These are phyloP conservation scores for Oscheius sp. DNA, from an alignment of 1,140 invertebrate genomes.

Conservation along the genomic window DNA sequence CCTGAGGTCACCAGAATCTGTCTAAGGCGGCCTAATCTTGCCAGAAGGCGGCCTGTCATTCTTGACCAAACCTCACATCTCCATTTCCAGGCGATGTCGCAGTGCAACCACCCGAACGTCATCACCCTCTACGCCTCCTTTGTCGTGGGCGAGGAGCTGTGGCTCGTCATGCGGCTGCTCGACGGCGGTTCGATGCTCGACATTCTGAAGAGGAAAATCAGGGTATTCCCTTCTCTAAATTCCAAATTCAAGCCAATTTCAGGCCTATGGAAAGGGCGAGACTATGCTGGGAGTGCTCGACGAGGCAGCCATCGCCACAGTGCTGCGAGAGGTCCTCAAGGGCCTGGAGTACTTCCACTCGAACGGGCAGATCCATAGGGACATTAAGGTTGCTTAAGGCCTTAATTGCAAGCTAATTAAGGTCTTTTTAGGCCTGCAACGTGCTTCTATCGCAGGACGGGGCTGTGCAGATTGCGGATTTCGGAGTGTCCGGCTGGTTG, in stretches of 20 bases:
- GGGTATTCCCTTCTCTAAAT: too few relatives aligned
- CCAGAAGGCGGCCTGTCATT: too few relatives aligned
- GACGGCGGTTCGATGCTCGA: slow-evolving; percentile 80
- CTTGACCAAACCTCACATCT: too few relatives aligned
- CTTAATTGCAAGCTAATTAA: background rate
- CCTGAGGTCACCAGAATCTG: too few relatives aligned
- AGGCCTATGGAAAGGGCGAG: slow-evolving; percentile 76
- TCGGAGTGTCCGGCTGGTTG: slow-evolving; percentile 72
- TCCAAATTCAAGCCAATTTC: background rate
- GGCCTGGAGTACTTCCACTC: slow-evolving; percentile 98
- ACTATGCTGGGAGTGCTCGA: slow-evolving; percentile 95
- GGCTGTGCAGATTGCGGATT: slow-evolving; percentile 85
- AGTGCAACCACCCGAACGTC: slow-evolving; percentile 97
- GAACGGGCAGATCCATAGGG: slow-evolving; percentile 94
- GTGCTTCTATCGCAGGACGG: slow-evolving; percentile 95
- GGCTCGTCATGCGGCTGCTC: slow-evolving; percentile 82
- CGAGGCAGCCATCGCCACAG: slow-evolving; percentile 95
- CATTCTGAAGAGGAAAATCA: slow-evolving; percentile 87
- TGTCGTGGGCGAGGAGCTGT: slow-evolving; percentile 88
- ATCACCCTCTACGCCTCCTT: slow-evolving; percentile 98
- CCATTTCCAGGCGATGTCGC: slow-evolving; percentile 78
- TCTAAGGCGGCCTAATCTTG: too few relatives aligned
- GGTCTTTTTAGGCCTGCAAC: slow-evolving; percentile 70
- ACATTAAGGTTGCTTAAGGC: slow-evolving; percentile 44
- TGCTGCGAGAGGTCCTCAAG: slow-evolving; percentile 92